These are phyloP conservation scores for Drosophila lacicola DNA, from an alignment of 2,888 invertebrate species.

Conservation along the genomic window DNA sequence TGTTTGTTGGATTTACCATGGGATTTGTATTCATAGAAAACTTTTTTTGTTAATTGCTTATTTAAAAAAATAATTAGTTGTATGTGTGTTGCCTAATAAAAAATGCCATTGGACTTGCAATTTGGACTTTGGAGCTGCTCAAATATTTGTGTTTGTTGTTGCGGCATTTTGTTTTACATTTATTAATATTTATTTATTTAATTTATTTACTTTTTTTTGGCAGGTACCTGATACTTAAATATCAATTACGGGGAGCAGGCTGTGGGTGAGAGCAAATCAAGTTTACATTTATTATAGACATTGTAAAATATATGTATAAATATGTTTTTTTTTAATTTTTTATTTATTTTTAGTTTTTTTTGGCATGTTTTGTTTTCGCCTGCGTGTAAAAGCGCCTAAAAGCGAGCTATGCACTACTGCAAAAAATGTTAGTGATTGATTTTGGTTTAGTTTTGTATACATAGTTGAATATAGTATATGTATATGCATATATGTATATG, in stretches of 20 bases:
- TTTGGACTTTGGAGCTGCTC: constrained; percentile 34
- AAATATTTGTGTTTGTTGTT: constrained; percentile 11
- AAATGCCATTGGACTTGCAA: constrained; percentile 49
- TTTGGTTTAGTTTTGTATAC: constrained; percentile 36
- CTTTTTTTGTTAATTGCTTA: constrained; percentile 22
- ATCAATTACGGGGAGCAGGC: constrained; percentile 54
- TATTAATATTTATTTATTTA: constrained; percentile 34
- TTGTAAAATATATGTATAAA: constrained; percentile 39
- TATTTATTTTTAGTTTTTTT: constrained; percentile 19
- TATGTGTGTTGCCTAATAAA: constrained; percentile 35
- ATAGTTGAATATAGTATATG: constrained; percentile 33
- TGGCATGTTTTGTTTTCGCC: constrained; percentile 43
- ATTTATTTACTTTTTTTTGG: constrained; percentile 43
- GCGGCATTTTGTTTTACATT: constrained; percentile 34
- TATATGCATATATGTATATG: constrained; percentile 43
- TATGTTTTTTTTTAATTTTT: constrained; percentile 15
- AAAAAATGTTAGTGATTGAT: constrained; percentile 66
- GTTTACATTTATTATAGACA: constrained; percentile 16
- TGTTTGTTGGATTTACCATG: constrained; percentile 13
- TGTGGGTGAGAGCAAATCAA: constrained; percentile 55
- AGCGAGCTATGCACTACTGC: constrained; percentile 73
- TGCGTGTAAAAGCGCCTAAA: constrained; percentile 79
- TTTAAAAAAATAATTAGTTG: constrained; percentile 50
- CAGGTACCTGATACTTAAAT: constrained; percentile 81
- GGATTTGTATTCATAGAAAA: constrained; percentile 35